A percentile compares a stretch with the other conserved stretches of the same genome.
phyloP scores from a whole-genome alignment of 2,797 vertebrate species.

The Chelmon rostratus region DNA sequence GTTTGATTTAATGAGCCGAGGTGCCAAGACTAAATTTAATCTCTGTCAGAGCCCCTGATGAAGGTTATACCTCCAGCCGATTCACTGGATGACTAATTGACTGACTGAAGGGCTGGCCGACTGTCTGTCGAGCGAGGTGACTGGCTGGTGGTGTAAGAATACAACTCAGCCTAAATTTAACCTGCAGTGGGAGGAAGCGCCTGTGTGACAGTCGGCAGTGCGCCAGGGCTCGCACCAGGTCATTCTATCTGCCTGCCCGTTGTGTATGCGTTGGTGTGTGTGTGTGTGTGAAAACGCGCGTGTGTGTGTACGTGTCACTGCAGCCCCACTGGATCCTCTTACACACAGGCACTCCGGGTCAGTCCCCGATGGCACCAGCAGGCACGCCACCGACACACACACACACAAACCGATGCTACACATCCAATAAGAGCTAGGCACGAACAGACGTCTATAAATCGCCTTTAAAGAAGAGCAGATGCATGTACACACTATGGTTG shows the following conservation, averaged over 20 bases:
- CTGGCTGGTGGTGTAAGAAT: conserved; percentile 88
- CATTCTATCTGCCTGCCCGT: conserved; percentile 86
- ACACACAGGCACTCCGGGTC: conserved; percentile 81
- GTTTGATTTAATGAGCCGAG: conserved; percentile 76
- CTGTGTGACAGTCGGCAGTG: conserved; percentile 93
- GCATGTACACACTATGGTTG: not conserved
- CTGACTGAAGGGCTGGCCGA: conserved; percentile 69
- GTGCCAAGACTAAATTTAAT: conserved; percentile 79
- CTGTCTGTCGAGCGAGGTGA: conserved; percentile 77
- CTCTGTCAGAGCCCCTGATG: conserved; percentile 70
- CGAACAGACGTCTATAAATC: conserved; percentile 24
- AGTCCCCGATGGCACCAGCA: conserved; percentile 83
- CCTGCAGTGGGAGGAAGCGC: conserved; percentile 90
- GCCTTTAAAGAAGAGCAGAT: conserved; percentile 21
- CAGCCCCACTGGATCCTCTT: conserved; percentile 76
- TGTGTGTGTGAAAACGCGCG: conserved; percentile 30
- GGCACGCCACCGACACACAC: conserved; percentile 74
- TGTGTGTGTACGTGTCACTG: conserved; percentile 65
- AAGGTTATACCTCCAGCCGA: conserved; percentile 75
- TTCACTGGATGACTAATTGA: conserved; percentile 79
- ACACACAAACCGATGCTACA: conserved; percentile 47
- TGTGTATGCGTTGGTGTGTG: conserved; percentile 65
- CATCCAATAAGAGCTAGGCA: conserved; percentile 41
- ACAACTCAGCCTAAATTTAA: conserved; percentile 93
- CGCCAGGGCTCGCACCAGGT: conserved; percentile 89